These are phyloP conservation scores for Drosophila barbarae DNA, from an alignment of 2,888 invertebrate species.

Conservation along the genomic window DNA sequence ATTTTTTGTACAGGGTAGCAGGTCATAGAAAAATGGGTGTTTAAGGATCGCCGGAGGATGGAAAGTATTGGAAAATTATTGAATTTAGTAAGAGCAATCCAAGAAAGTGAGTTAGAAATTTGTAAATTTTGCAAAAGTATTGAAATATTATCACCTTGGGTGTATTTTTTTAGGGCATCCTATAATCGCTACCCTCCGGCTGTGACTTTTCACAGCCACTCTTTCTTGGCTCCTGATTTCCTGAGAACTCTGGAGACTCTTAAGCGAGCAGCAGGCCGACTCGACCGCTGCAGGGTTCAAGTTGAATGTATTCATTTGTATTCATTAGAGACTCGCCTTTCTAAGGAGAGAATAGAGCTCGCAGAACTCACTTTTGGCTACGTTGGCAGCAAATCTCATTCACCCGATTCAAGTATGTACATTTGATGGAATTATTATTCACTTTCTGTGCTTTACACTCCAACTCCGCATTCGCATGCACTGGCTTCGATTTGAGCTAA, in stretches of 20 bases:
- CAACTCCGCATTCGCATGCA: neutral
- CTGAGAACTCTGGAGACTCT: constrained; percentile 11
- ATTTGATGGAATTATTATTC: constrained; percentile 6
- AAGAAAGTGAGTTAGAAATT: too few relatives aligned
- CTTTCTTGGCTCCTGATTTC: neutral
- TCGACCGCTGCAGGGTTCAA: constrained; percentile 22
- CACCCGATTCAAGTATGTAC: neutral
- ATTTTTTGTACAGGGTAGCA: constrained; percentile 20
- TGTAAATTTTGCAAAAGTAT: neutral
- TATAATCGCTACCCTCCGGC: neutral
- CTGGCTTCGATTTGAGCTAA: constrained; percentile 28
- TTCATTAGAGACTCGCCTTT: constrained; percentile 27
- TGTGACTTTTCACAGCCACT: neutral
- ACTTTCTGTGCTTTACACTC: neutral
- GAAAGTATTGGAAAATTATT: neutral
- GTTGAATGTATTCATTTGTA: constrained; percentile 29
- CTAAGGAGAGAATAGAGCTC: constrained; percentile 5
- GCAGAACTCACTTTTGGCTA: constrained; percentile 5
- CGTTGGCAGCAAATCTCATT: neutral
- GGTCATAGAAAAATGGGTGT: neutral
- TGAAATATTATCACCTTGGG: too few relatives aligned
- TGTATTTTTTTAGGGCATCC: constrained; percentile 1
- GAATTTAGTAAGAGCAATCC: neutral
- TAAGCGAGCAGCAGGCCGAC: constrained; percentile 7
- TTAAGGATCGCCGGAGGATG: too few relatives aligned